Evolutionary conservation across 53 echinoderm and acorn worm genomes (phyloP).

Genomic region (Pentamera pediparva): DNA sequence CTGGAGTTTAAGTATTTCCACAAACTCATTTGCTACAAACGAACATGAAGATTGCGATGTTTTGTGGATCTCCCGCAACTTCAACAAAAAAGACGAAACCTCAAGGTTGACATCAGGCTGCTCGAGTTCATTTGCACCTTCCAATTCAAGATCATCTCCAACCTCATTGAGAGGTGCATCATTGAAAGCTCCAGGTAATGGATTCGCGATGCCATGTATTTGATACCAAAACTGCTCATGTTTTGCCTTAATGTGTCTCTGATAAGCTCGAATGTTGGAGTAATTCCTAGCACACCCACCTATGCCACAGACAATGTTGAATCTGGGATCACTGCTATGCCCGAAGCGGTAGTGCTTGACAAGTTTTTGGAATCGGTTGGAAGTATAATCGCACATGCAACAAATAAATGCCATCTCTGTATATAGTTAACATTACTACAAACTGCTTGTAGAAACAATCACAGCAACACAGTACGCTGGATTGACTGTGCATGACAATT

Average conservation of each 20-base stretch:
- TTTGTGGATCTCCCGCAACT: slow-evolving; percentile 8
- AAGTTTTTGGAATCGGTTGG: background rate
- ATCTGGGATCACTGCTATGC: background rate
- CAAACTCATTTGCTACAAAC: slow-evolving; percentile 16
- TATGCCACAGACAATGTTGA: background rate
- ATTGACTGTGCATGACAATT: too few relatives aligned
- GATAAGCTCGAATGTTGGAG: background rate
- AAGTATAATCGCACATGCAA: background rate
- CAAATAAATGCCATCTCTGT: slow-evolving; percentile 7
- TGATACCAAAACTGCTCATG: slow-evolving; percentile 13
- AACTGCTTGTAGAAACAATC: background rate
- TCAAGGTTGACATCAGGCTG: background rate
- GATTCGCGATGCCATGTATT: background rate
- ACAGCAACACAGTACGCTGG: background rate
- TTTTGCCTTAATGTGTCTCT: background rate
- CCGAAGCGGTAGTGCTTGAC: slow-evolving; percentile 6
- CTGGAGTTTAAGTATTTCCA: slow-evolving; percentile 5
- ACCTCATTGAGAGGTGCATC: background rate
- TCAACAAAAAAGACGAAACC: slow-evolving; percentile 1
- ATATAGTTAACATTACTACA: background rate
- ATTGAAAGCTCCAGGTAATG: background rate
- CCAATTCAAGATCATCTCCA: background rate
- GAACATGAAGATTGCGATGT: background rate
- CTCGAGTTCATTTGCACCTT: background rate
- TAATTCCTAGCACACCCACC: slow-evolving; percentile 7